Percentiles rank a stretch among this genome's conserved stretches.
These are phyloP conservation scores for Lycorma delicatula DNA, from an alignment of 1,140 invertebrate genomes.

Conservation along the genomic window DNA sequence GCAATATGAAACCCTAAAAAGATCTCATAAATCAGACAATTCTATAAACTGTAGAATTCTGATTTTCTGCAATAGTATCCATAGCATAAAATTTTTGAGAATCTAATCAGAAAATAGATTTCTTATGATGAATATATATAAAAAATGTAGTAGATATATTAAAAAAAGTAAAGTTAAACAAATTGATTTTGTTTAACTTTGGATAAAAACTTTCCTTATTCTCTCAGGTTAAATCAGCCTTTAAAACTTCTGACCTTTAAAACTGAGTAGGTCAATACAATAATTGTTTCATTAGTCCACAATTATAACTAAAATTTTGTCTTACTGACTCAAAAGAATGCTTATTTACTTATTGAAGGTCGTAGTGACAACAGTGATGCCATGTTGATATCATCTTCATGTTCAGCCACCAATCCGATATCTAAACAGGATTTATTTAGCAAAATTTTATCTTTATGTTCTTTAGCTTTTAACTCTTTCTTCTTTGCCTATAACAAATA, in stretches of 20 bases:
- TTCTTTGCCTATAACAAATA: constrained; percentile 53
- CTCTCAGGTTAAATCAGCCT: background rate
- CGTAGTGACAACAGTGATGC: constrained; percentile 63
- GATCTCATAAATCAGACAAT: too few species aligned
- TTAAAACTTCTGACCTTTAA: background rate
- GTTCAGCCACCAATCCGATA: constrained; percentile 68
- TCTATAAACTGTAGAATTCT: too few species aligned
- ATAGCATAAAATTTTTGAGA: too few species aligned
- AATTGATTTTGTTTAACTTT: background rate
- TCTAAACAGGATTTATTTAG: constrained; percentile 68
- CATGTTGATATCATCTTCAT: constrained; percentile 66
- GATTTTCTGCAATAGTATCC: too few species aligned
- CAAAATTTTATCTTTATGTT: constrained; percentile 59
- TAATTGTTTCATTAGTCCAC: background rate
- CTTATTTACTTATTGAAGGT: constrained; percentile 38
- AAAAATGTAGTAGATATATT: background rate
- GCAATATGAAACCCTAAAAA: too few species aligned
- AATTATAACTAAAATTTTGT: constrained; percentile 8
- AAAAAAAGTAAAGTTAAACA: background rate
- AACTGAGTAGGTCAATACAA: background rate
- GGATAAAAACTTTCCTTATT: background rate
- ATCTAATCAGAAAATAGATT: too few species aligned
- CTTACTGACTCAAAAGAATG: background rate
- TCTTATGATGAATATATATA: too few species aligned
- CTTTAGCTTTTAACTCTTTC: constrained; percentile 60